Percentiles rank a stretch among this genome's conserved stretches.
Conservation (phyloP, 1,140 invertebrate genomes). For the Euschistus heros region DNA sequence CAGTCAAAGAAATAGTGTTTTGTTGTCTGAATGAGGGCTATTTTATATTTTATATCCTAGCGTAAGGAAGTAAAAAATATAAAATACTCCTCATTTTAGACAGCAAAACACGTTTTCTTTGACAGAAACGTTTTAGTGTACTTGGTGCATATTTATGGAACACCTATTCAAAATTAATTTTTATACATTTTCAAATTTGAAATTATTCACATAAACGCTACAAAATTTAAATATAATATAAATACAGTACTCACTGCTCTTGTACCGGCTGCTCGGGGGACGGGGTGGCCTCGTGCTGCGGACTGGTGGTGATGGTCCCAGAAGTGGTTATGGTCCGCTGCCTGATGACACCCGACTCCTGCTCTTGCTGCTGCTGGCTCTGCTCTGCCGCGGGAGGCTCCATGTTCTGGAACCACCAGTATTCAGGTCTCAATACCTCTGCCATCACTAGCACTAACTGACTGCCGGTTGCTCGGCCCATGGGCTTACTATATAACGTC, state of each 20-base stretch:
- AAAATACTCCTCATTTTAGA: too few species aligned
- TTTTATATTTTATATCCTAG: too few species aligned
- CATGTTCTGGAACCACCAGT: constrained; percentile 11
- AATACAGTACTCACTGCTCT: constrained; percentile 17
- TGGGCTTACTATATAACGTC: not conserved
- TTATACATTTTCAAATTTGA: too few species aligned
- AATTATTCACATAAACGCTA: too few species aligned
- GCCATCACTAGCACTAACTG: not conserved
- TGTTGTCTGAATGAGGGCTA: too few species aligned
- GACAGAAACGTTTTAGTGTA: too few species aligned
- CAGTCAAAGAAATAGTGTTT: too few species aligned
- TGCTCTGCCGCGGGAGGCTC: not conserved
- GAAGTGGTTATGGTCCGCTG: constrained; percentile 29
- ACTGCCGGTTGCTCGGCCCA: not conserved
- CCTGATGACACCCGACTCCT: constrained; percentile 19
- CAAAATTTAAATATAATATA: too few species aligned
- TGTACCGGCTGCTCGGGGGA: constrained; percentile 7
- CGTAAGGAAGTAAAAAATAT: too few species aligned
- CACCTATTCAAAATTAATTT: too few species aligned
- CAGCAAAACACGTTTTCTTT: too few species aligned
- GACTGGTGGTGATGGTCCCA: constrained; percentile 29
- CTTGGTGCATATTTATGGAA: too few species aligned
- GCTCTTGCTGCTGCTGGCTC: not conserved
- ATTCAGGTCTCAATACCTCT: not conserved
- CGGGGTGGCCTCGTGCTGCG: constrained; percentile 17